Conservation (phyloP, 2,888 invertebrate genomes). For the Nomada lathburiana region DNA sequence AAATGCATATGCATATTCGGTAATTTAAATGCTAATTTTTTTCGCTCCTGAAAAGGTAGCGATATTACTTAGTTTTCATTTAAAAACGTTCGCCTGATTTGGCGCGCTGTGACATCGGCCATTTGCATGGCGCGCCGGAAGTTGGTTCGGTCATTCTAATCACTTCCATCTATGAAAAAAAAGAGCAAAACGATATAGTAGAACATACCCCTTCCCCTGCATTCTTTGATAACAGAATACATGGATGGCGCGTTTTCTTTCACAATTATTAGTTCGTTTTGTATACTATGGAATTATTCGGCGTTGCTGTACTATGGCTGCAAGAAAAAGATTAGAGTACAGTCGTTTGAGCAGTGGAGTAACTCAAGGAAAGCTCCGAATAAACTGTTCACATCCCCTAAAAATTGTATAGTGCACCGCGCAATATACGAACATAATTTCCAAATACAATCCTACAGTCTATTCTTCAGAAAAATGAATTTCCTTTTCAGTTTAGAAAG, state of each 20-base stretch:
- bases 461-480: no score
- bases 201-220: no score
- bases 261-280: neutral
- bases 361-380: no score
- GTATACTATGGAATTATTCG: neutral
- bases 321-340: neutral
- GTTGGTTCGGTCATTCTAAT: neutral
- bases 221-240: neutral
- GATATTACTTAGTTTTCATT: neutral
- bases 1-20: no score
- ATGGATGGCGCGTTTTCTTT: neutral
- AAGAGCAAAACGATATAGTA: no score
- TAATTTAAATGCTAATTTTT: neutral
- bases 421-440: no score
- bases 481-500: no score
- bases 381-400: no score
- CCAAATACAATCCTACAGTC: no score
- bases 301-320: neutral
- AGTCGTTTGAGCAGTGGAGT: no score
- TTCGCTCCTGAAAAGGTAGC: neutral
- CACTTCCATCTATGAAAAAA: neutral
- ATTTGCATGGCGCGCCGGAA: neutral
- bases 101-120: neutral
- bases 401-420: no score
- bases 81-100: neutral